Base-by-base conservation (phyloP, 2,888 invertebrate species). In the Labia minor region DNA sequence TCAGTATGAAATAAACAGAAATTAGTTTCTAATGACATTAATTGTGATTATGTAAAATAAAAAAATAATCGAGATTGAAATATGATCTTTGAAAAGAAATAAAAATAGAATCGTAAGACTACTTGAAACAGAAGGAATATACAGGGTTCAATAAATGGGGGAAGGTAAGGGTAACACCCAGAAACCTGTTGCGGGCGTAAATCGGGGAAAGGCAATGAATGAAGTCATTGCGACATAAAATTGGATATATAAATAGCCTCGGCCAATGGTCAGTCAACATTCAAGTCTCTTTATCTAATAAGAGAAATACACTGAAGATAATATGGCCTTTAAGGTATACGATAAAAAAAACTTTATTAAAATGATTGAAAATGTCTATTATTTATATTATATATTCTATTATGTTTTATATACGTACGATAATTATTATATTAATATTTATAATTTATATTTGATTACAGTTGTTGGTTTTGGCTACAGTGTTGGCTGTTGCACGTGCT, bases 141-240 rank as follows among this genome's bases (percentile, higher is more conserved):
- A 16, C 14, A 49, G 16, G 49, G 49, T 11, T 4, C 16, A 49
- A 49, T 49, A 49, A 8, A 4, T 16, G 14, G 49, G n/a, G 49
- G 49, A 49, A 49, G 16, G 16, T 11, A 16, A 49, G 14, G 49
- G 49, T 10, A 49, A 11, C 49, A 49, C 49, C 49, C 49, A 49
- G 14, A 49, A 49, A 49, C 49, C 49, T 49, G 49, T 49, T 49
- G 49, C 49, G 49, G 49, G 49, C 49, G 49, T 16, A 49, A 49
- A 49, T 10, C n/a, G 16, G 49, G 49, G 49, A 49, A 49, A 49
- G 49, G 49, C 14, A 49, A 10, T n/a, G 49, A 49, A n/a, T n/a
- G 49, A 49, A 8, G 26, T 49, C 49, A 49, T 49, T 49, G 49
- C 49, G n/a, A 49, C 49, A 49, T 14, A 4, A 49, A 49, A 14